Percentiles rank a stretch among this genome's conserved stretches.
These are phyloP conservation scores for Polietes domitor DNA, from an alignment of 2,888 invertebrate species.

Conservation along the genomic window DNA sequence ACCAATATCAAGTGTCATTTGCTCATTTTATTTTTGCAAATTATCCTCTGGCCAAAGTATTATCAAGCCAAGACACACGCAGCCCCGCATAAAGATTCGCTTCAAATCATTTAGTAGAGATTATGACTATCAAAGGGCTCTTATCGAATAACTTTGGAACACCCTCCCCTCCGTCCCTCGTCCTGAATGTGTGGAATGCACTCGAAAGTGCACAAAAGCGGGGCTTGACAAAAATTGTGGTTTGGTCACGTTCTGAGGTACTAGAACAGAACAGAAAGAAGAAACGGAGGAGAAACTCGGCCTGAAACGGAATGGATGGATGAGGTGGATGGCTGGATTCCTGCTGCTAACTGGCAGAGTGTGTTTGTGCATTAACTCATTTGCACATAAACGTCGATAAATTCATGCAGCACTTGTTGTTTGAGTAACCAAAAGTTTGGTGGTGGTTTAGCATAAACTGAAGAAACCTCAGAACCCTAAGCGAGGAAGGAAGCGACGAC, in stretches of 20 bases:
- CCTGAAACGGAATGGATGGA: background rate
- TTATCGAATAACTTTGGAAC: constrained; percentile 14
- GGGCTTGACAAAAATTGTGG: constrained; percentile 61
- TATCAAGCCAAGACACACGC: constrained; percentile 30
- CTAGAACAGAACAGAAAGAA: constrained; percentile 20
- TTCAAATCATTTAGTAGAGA: constrained; percentile 62
- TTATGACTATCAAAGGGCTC: constrained; percentile 49
- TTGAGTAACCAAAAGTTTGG: background rate
- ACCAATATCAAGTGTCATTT: constrained; percentile 54
- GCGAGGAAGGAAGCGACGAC: constrained; percentile 46
- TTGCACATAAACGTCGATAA: constrained; percentile 38
- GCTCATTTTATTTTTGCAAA: constrained; percentile 45
- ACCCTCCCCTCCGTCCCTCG: background rate
- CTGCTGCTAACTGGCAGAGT: background rate
- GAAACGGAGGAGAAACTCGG: constrained; percentile 11
- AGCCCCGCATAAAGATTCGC: constrained; percentile 45
- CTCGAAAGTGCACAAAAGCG: background rate
- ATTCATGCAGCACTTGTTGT: constrained; percentile 59
- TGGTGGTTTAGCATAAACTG: constrained; percentile 23
- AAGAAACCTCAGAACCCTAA: background rate
- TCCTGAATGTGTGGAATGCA: background rate
- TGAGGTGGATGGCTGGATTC: constrained; percentile 20
- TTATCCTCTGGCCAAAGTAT: constrained; percentile 49
- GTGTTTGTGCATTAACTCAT: background rate
- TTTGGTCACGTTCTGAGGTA: constrained; percentile 68